Evolutionary conservation across 2,888 invertebrate species (phyloP), one percentile per base, ranked within the genome.

Genomic region (Omphaloscelis lunosa): DNA sequence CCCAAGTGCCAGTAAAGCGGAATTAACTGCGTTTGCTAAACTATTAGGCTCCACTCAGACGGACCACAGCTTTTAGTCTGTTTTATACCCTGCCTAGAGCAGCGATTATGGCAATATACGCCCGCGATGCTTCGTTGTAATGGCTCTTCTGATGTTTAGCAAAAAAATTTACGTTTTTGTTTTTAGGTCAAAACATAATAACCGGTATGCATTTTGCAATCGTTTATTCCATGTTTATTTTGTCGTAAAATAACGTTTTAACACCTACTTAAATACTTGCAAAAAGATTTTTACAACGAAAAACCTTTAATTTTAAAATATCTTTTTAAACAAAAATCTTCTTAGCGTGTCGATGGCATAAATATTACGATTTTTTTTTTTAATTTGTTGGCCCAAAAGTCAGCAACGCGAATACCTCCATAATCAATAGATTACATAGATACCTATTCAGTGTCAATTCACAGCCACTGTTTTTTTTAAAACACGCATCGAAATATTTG

Each of bases 21-120:
- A 85, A 88, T 85, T 89, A 88, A 88, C 86, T 86, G 70, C 83
- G 85, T 87, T 87, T 85, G 83, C 79, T 84, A 74, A 88, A 90
- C 87, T 88, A 89, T 89, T 89, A 89, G 84, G 84, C 77, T 81
- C 58, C 80, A 80, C 76, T 86, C 88, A 87, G 82, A 82, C 76
- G 80, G 75, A 77, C 79, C 70, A 74, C 58, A 62, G 79, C 74
- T 79, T 75, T 72, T 68, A 79, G 72, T 77, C 75, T 78, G 65
- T 76, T 78, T 69, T 77, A 75, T 84, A 59, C 66, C 58, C 61
- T 72, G 66, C 41, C 27, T 23, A 71, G 41, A 59, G 63, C 66
- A 63, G 34, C 27, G 53, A 67, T 78, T 82, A 71, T 69, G 65
- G 51, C 77, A 61, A 82, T 70, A 58, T 73, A 61, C 41, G 45